Conservation (phyloP, 2,888 invertebrate genomes). For the Acanthosepion pharaonis region DNA sequence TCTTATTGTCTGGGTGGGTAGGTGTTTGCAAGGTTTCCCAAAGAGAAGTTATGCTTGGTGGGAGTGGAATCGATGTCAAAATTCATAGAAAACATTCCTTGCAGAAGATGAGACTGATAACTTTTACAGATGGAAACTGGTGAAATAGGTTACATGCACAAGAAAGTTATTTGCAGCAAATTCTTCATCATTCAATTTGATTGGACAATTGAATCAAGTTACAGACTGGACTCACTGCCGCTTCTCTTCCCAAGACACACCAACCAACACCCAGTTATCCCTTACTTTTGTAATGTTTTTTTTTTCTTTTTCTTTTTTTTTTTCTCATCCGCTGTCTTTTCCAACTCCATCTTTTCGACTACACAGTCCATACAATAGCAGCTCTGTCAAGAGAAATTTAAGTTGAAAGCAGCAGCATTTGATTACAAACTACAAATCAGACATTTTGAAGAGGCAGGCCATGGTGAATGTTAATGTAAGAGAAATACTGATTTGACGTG, state of each 20-base stretch:
- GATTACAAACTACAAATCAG: background rate
- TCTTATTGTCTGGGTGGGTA: background rate
- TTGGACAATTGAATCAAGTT: slow-evolving; percentile 21
- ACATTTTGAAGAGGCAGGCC: background rate
- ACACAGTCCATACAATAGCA: background rate
- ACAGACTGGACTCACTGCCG: background rate
- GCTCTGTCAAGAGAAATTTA: background rate
- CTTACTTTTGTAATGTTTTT: background rate
- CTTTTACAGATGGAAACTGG: background rate
- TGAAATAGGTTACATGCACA: background rate
- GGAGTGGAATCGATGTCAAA: background rate
- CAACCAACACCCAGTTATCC: background rate
- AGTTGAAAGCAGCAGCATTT: background rate
- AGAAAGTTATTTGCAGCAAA: slow-evolving; percentile 16
- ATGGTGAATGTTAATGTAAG: background rate
- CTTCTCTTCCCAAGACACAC: background rate
- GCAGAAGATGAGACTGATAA: background rate
- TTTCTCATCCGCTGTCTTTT: background rate
- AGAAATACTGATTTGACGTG: background rate
- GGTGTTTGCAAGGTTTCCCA: background rate
- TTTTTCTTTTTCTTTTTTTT: background rate
- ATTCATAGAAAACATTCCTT: background rate
- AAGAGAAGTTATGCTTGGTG: background rate
- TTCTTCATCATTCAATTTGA: slow-evolving; percentile 17
- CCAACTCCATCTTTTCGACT: background rate